These are phyloP conservation scores for Euplagia quadripunctaria DNA, from an alignment of 2,888 invertebrate species.

Conservation along the genomic window DNA sequence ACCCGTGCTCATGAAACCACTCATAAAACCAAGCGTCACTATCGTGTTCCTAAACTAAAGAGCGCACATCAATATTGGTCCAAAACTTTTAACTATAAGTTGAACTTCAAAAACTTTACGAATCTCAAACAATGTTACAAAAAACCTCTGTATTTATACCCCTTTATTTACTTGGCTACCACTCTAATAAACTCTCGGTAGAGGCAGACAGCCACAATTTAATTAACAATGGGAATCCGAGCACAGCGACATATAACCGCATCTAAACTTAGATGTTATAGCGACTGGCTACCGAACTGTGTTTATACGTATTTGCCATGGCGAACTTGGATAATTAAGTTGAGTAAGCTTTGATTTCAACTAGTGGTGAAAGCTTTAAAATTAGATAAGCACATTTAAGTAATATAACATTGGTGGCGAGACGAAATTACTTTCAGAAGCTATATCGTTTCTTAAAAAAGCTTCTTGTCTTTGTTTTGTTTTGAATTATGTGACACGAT, in stretches of 20 bases:
- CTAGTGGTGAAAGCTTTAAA: neutral
- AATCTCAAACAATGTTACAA: neutral
- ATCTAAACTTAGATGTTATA: constrained; percentile 14
- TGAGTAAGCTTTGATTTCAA: neutral
- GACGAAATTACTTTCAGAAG: neutral
- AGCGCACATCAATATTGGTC: too few species aligned
- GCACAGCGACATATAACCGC: constrained; percentile 29
- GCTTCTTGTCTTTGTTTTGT: neutral
- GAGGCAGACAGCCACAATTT: constrained; percentile 29
- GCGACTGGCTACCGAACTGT: neutral
- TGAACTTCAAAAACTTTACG: neutral
- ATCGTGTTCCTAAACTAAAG: neutral
- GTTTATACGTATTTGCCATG: constrained; percentile 5
- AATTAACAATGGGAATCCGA: constrained; percentile 36
- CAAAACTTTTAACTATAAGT: neutral
- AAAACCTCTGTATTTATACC: neutral
- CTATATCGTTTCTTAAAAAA: neutral
- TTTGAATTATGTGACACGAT: neutral
- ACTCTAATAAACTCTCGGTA: constrained; percentile 8
- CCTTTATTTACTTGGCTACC: neutral
- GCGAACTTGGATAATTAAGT: neutral
- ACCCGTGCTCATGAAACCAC: neutral
- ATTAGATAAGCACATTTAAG: neutral
- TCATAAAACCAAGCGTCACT: neutral
- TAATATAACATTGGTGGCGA: neutral